These are phyloP conservation scores for Beris morrisii DNA, from an alignment of 2,888 invertebrate genomes.

Conservation along the genomic window DNA sequence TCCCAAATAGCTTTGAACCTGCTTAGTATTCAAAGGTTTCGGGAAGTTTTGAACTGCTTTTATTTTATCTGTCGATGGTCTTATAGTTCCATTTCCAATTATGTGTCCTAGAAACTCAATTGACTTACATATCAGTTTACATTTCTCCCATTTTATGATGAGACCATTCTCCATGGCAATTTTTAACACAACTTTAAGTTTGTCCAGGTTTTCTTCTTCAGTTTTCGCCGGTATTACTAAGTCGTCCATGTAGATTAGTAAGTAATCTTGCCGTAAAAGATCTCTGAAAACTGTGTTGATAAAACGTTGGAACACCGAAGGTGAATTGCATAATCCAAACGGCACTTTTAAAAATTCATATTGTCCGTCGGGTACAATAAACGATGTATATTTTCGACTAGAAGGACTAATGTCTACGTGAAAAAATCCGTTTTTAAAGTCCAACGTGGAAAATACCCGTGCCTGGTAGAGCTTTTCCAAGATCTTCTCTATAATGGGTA, in stretches of 20 bases:
- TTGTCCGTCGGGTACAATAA: slow-evolving; percentile 51
- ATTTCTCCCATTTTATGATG: slow-evolving; percentile 41
- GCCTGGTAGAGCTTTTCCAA: slow-evolving; percentile 41
- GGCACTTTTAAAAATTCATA: slow-evolving; percentile 51
- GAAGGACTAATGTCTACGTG: slow-evolving; percentile 45
- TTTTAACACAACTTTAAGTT: too few species aligned
- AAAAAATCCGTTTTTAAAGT: slow-evolving; percentile 47
- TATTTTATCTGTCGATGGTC: slow-evolving; percentile 43
- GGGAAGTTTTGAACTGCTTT: slow-evolving; percentile 44
- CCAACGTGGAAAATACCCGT: slow-evolving; percentile 40
- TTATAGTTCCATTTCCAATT: slow-evolving; percentile 41
- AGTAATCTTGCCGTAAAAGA: not conserved
- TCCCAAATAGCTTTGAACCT: slow-evolving; percentile 47
- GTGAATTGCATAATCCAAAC: slow-evolving; percentile 51
- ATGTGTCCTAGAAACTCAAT: slow-evolving; percentile 44
- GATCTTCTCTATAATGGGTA: slow-evolving; percentile 49
- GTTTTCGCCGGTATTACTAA: slow-evolving; percentile 7
- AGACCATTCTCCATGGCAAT: slow-evolving; percentile 29
- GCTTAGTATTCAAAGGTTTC: slow-evolving; percentile 42
- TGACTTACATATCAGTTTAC: slow-evolving; percentile 14
- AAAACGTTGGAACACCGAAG: slow-evolving; percentile 47
- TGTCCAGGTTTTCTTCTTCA: slow-evolving; percentile 18
- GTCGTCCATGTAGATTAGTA: too few species aligned
- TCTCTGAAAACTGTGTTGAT: slow-evolving; percentile 31
- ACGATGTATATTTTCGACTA: slow-evolving; percentile 47